Evolutionary conservation across 2,113 vertebrate species (phyloP).

Genomic region (Corythornis vintsioides): DNA sequence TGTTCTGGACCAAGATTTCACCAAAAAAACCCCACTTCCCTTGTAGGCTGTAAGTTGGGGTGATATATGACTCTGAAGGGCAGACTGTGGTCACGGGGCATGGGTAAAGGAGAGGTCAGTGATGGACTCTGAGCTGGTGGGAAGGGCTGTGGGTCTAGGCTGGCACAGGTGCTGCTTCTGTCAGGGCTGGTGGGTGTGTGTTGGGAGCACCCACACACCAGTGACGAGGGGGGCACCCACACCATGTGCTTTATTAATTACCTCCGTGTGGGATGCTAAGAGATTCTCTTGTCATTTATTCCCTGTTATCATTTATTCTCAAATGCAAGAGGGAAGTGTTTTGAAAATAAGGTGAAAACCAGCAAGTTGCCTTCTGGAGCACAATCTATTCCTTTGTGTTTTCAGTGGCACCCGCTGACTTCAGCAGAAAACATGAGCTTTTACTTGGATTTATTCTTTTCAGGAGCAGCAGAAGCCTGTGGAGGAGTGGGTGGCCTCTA

Average conservation of each 20-base stretch:
- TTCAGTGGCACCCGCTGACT: rapidly evolving
- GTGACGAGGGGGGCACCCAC: neutral
- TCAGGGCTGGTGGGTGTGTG: rapidly evolving
- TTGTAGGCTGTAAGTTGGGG: rapidly evolving
- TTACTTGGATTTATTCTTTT: too few species aligned
- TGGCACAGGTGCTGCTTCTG: too few species aligned
- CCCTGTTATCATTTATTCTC: neutral
- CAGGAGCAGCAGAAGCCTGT: neutral
- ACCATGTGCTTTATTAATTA: rapidly evolving
- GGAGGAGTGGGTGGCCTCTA: neutral
- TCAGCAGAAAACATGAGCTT: neutral
- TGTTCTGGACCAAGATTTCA: neutral
- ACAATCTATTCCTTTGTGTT: neutral
- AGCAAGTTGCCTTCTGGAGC: neutral
- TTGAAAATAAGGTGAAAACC: neutral
- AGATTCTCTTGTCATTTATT: neutral
- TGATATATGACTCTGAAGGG: too few species aligned
- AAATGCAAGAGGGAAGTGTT: neutral
- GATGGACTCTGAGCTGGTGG: neutral
- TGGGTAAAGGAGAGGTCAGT: rapidly evolving
- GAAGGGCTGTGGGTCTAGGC: neutral
- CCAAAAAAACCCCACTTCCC: neutral
- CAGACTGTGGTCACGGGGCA: too few species aligned
- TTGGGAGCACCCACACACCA: rapidly evolving
- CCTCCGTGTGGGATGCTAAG: rapidly evolving